Percentiles rank a stretch among this genome's conserved stretches.
These are phyloP conservation scores for Engraulis encrasicolus DNA, from an alignment of 2,113 vertebrate genomes.

Conservation along the genomic window DNA sequence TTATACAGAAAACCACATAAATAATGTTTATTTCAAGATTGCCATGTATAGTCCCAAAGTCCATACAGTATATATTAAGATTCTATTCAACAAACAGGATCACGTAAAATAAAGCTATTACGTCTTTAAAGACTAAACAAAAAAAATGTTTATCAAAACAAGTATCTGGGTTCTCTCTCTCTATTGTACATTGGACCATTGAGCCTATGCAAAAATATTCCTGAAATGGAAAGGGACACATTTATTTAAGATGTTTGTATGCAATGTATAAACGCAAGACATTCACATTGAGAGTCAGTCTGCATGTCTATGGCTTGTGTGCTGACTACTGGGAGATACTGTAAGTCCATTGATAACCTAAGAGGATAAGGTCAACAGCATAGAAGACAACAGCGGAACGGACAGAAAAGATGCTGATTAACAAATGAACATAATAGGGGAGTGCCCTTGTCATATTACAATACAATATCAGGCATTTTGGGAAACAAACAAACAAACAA, in stretches of 20 bases:
- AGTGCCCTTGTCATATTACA: neutral
- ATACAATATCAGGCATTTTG: neutral
- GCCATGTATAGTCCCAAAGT: constrained; percentile 13
- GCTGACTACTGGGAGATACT: neutral
- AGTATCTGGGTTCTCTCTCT: constrained; percentile 54
- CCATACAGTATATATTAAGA: constrained; percentile 14
- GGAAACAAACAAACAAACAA: no score
- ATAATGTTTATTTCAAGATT: constrained; percentile 51
- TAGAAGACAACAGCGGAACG: neutral
- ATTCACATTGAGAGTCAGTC: constrained; percentile 45
- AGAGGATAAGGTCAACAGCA: neutral
- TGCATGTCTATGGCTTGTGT: constrained; percentile 32
- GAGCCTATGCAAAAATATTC: constrained; percentile 12
- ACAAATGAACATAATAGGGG: neutral
- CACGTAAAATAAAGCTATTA: constrained; percentile 7
- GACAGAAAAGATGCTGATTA: neutral
- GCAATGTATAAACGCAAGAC: constrained; percentile 58
- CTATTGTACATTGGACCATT: constrained; percentile 19
- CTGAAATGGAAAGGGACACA: constrained; percentile 39
- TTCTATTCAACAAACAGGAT: constrained; percentile 19
- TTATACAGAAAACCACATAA: constrained; percentile 53
- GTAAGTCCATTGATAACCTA: neutral
- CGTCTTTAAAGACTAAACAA: constrained; percentile 59
- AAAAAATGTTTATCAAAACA: constrained; percentile 67
- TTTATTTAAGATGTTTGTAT: constrained; percentile 58